Evolutionary conservation across 2,113 vertebrate species (phyloP), one percentile per base, ranked within the genome.

Genomic region (Cephalopterus ornatus): DNA sequence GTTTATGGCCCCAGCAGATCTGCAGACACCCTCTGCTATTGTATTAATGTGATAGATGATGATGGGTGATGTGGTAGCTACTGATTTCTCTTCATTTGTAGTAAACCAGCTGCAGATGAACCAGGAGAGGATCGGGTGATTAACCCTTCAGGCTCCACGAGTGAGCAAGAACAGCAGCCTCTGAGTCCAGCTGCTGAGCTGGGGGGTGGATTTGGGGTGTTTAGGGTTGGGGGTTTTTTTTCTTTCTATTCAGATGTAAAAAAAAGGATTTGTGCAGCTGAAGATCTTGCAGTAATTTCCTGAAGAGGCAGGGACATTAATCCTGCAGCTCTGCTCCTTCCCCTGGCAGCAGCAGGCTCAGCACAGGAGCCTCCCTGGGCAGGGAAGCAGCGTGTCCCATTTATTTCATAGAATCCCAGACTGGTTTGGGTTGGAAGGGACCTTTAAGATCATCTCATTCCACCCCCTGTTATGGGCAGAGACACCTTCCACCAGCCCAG

Each of bases 21-120:
- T 88, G 78, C 93, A 85, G 89, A 82, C 61, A 75, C 85, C 58
- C 44, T 77, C 73, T 63, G 4, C 76, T 85, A 4, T 50, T 72
- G 5, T 22, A 67, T 92, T 90, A 61, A 82, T 67, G 84, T 75
- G 89, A 79, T 89, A 8, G 6, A 65, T 16, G 55, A 19, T 52
- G 74, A 65, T 44, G 77, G 65, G 53, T 46, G 68, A 32, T 59
- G 93, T 20, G 37, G 37, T 23, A 6, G 14, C 53, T 35, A 50
- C 91, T 89, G 84, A 70, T 91, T 75, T 72, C 65, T 78, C 75
- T 82, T 85, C 58, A 32, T 81, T 79, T 87, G 76, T 74, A 85
- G 47, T 50, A 84, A 89, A 70, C 4, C 28, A 67, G 63, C 56
- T 26, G 52, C 65, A 61, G 68, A 37, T 24, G 55, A 65, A 32